These are phyloP conservation scores for Sebastes diploproa DNA, from an alignment of 2,797 vertebrate species.

Conservation along the genomic window DNA sequence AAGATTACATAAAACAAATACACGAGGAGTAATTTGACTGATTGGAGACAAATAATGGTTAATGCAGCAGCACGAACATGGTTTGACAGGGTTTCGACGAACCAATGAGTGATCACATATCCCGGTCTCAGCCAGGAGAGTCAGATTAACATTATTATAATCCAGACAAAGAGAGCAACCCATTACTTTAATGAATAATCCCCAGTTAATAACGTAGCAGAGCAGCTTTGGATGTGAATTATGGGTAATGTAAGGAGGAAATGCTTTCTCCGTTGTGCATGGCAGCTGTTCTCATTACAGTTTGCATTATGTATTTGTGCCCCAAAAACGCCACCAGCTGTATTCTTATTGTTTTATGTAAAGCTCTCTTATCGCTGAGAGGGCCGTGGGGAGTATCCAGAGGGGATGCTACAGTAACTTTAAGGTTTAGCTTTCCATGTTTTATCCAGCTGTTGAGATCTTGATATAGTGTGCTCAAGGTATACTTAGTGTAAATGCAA, in stretches of 20 bases:
- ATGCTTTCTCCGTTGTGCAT: neutral
- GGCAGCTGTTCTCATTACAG: neutral
- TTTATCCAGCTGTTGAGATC: neutral
- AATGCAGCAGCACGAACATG: neutral
- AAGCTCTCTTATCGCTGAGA: neutral
- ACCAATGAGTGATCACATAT: constrained; percentile 24
- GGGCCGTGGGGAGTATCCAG: neutral
- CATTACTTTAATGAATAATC: constrained; percentile 64
- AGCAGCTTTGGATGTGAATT: constrained; percentile 41
- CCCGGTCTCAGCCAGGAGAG: constrained; percentile 28
- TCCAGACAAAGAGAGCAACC: constrained; percentile 60
- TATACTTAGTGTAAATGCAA: neutral
- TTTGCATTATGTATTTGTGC: neutral
- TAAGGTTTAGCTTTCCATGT: neutral
- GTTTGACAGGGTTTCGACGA: constrained; percentile 3
- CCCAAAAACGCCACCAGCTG: neutral
- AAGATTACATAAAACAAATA: constrained; percentile 35
- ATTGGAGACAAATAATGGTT: constrained; percentile 9
- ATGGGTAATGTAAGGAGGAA: constrained; percentile 19
- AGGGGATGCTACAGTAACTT: neutral
- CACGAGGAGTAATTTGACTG: constrained; percentile 26
- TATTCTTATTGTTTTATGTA: neutral
- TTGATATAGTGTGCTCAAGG: neutral
- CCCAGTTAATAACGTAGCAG: constrained; percentile 43
- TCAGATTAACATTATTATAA: constrained; percentile 67